phyloP scores from a whole-genome alignment of 2,113 vertebrate genomes.

The Semicossyphus pulcher region DNA sequence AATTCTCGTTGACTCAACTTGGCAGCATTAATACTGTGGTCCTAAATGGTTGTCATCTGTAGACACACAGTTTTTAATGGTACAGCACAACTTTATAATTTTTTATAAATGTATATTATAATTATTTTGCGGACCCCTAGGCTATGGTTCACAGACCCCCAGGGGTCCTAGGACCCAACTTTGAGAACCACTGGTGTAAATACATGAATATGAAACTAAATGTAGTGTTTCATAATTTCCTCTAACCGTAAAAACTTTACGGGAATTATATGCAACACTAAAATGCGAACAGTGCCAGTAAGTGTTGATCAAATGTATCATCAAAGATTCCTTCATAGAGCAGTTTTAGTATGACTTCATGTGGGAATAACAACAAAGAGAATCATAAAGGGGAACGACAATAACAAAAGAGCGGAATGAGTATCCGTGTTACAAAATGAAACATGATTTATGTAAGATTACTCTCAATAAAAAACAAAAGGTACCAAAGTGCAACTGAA shows the following conservation, averaged over 20 bases:
- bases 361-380: neutral
- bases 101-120: too few species aligned
- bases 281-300: neutral
- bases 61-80: too few species aligned
- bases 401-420: neutral
- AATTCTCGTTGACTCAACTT: too few species aligned
- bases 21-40: too few species aligned
- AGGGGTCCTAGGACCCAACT: too few species aligned
- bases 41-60: too few species aligned
- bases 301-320: neutral
- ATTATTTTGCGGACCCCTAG: too few species aligned
- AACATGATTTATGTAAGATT: neutral
- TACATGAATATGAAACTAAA: constrained; percentile 20
- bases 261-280: neutral
- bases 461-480: too few species aligned
- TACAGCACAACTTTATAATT: too few species aligned
- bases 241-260: neutral
- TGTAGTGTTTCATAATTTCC: neutral
- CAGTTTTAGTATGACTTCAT: neutral
- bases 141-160: too few species aligned
- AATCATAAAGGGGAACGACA: neutral
- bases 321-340: neutral
- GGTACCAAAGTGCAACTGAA: neutral
- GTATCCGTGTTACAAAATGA: neutral
- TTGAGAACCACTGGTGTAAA: too few species aligned